Evolutionary conservation across 2,797 vertebrate genomes (phyloP), one percentile per base, ranked within the genome.

Genomic region (Muscicapa striata): DNA sequence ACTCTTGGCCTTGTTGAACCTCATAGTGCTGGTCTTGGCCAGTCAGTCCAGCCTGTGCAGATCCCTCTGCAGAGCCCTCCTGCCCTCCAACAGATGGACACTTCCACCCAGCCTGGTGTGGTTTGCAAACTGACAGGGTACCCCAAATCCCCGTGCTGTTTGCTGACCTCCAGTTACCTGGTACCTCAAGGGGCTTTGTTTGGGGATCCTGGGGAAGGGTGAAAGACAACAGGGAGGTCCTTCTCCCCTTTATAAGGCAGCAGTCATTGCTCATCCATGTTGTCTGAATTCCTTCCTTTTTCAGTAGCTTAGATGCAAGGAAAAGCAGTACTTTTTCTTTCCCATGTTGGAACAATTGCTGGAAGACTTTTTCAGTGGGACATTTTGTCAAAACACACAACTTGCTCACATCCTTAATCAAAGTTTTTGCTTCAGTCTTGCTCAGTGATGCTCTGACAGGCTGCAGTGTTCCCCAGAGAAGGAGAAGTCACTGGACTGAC

Each of bases 11-110:
- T 29, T 91, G 34, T 32, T 58, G 55, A 63, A 24, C 19, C 22
- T 52, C 29, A 13, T 5, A 26, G 10, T 0, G 0, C 4, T 48
- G 16, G 8, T 40, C 34, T 52, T 3, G 1, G 26, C 51, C 45
- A 22, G 48, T 69, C 49, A 32, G 5, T 52, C 29, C 49, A 58
- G 26, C 62, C 55, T 40, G 15, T 63, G 21, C 55, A 34, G 66
- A 27, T 64, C n/a, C 20, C 45, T 54, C 46, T 66, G 34, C 61
- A 73, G 64, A 76, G 30, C 58, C 24, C 23, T 69, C 24, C 13
- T 30, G 6, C 21, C 18, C 57, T 69, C 13, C 26, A 51, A 3
- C 23, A 80, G 24, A 23, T 26, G 49, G 43, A 27, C 43, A 23
- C 2, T 63, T 51, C 45, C 45, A 16, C 57, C 57, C 76, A 41